phyloP scores from a whole-genome alignment of 2,888 invertebrate genomes.

The Sylvicola fuscatus region DNA sequence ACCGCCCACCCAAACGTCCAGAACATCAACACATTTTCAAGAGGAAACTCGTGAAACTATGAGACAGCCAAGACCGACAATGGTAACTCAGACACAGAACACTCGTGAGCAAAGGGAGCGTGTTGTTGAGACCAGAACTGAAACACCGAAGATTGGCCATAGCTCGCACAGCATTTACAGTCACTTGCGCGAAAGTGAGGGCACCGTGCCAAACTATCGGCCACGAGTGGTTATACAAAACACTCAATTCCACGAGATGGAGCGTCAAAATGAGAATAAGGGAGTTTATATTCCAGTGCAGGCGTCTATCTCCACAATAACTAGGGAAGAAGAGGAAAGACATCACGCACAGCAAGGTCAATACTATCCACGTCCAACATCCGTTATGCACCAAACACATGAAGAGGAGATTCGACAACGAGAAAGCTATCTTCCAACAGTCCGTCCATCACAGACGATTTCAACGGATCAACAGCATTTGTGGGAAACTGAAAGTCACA shows the following conservation, averaged over 20 bases:
- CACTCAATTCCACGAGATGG: neutral
- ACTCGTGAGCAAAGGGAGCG: too few species aligned
- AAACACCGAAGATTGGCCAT: neutral
- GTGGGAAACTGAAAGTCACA: too few species aligned
- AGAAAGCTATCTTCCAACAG: too few species aligned
- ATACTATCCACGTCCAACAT: too few species aligned
- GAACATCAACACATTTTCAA: neutral
- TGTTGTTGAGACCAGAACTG: neutral
- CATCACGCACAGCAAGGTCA: too few species aligned
- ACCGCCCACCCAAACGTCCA: neutral
- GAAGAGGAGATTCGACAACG: too few species aligned
- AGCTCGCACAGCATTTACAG: constrained; percentile 12
- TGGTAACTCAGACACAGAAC: neutral
- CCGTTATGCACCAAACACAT: too few species aligned
- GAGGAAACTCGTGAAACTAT: neutral
- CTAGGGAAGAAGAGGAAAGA: too few species aligned
- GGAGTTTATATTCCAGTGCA: neutral
- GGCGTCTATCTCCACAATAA: too few species aligned
- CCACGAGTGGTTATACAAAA: constrained; percentile 13
- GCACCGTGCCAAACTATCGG: constrained; percentile 17
- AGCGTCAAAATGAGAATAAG: neutral
- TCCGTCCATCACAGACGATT: too few species aligned
- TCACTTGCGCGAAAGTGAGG: constrained; percentile 14
- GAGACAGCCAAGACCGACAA: neutral
- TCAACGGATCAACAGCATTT: too few species aligned